These are phyloP conservation scores for Ahaetulla prasina DNA, from an alignment of 2,113 vertebrate species.

Conservation along the genomic window DNA sequence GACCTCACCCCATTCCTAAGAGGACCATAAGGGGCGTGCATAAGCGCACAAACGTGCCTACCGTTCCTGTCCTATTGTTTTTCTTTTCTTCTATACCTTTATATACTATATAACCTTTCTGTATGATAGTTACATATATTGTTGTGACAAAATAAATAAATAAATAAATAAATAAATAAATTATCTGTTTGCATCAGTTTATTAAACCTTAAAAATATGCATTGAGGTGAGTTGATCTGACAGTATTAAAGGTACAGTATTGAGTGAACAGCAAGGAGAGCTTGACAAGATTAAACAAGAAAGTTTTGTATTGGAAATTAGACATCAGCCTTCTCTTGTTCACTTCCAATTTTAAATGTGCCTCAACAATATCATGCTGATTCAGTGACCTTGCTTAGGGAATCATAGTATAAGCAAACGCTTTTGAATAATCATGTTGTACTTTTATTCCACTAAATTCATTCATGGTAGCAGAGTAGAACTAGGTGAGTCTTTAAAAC, in stretches of 20 bases:
- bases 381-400: neutral
- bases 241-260: neutral
- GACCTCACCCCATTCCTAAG: too few species aligned
- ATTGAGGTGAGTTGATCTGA: neutral
- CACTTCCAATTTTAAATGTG: neutral
- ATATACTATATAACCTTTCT: too few species aligned
- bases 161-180: too few species aligned
- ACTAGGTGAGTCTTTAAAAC: neutral
- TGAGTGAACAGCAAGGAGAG: neutral
- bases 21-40: too few species aligned
- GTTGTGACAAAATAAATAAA: too few species aligned
- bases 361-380: neutral
- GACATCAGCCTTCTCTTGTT: neutral
- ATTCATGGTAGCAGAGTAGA: neutral
- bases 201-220: neutral
- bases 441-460: neutral
- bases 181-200: neutral
- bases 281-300: neutral
- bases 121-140: too few species aligned
- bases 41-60: too few species aligned
- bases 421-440: too few species aligned
- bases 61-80: too few species aligned
- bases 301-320: neutral
- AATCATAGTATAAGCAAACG: neutral
- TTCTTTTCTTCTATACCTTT: too few species aligned